These are phyloP conservation scores for Alloscopus bannaensis DNA, from an alignment of 2,888 invertebrate species.

Conservation along the genomic window DNA sequence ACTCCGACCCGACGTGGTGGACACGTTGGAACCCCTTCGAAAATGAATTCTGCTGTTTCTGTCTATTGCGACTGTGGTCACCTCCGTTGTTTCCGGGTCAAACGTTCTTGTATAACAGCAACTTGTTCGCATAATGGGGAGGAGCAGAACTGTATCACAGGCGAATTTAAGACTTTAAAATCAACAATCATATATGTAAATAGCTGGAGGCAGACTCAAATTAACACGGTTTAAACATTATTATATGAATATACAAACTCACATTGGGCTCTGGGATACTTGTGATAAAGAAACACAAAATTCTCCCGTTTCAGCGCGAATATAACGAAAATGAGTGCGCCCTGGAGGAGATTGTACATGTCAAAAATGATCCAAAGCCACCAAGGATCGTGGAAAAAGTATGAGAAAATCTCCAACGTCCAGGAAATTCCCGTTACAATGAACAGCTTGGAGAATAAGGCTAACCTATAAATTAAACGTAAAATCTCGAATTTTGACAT, in stretches of 20 bases:
- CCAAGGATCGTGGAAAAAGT: constrained; percentile 8
- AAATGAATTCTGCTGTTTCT: constrained; percentile 30
- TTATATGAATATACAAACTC: constrained; percentile 9
- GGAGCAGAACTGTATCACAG: constrained; percentile 44
- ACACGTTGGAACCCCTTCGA: constrained; percentile 28
- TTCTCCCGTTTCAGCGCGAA: constrained; percentile 62
- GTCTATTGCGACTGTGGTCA: constrained; percentile 29
- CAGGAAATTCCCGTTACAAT: constrained; percentile 65
- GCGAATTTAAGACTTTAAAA: constrained; percentile 49
- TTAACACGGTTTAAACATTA: too few relatives aligned
- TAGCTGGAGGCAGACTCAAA: too few relatives aligned
- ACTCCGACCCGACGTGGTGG: not conserved
- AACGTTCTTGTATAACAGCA: constrained; percentile 35
- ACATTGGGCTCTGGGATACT: constrained; percentile 43
- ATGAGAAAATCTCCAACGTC: constrained; percentile 58
- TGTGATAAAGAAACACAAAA: constrained; percentile 29
- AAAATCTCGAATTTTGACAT: too few relatives aligned
- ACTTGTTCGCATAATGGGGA: constrained; percentile 49
- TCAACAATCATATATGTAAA: constrained; percentile 8
- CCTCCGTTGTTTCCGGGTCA: constrained; percentile 55
- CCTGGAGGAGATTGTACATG: constrained; percentile 59
- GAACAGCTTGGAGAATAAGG: constrained; percentile 63
- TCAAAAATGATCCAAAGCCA: constrained; percentile 60
- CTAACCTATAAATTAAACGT: constrained; percentile 48
- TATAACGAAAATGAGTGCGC: constrained; percentile 61